Evolutionary conservation across 1,140 invertebrate genomes (phyloP).

Genomic region (Drosophila chauvacae): DNA sequence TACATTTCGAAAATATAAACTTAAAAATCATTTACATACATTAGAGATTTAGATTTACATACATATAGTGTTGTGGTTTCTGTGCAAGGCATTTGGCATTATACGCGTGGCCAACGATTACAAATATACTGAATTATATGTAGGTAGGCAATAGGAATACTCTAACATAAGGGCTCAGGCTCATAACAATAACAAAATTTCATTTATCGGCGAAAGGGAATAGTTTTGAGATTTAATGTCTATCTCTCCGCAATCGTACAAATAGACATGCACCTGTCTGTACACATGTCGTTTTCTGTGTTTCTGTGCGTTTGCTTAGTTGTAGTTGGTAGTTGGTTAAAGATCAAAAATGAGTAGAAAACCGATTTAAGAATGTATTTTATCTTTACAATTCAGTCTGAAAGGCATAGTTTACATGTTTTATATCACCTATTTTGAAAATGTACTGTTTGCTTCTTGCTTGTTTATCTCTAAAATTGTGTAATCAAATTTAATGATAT

Average conservation of each 20-base stretch:
- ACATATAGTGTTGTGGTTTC: slow-evolving; percentile 38
- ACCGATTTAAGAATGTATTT: slow-evolving; percentile 79
- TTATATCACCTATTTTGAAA: slow-evolving; percentile 82
- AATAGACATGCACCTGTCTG: slow-evolving; percentile 29
- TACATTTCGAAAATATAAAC: slow-evolving; percentile 45
- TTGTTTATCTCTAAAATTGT: slow-evolving; percentile 64
- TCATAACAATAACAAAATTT: slow-evolving; percentile 59
- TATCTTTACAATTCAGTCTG: slow-evolving; percentile 83
- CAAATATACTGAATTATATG: slow-evolving; percentile 48
- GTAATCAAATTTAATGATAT: slow-evolving; percentile 68
- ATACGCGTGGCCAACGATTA: slow-evolving; percentile 40
- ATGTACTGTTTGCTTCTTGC: slow-evolving; percentile 61
- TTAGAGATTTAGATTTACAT: slow-evolving; percentile 18
- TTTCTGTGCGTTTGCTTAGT: slow-evolving; percentile 66
- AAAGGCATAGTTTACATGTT: slow-evolving; percentile 83
- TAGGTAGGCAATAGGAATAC: slow-evolving; percentile 55
- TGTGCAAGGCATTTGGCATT: slow-evolving; percentile 23
- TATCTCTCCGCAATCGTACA: slow-evolving; percentile 30
- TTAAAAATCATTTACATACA: slow-evolving; percentile 43
- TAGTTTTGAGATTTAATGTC: slow-evolving; percentile 32
- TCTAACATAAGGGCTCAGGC: slow-evolving; percentile 30
- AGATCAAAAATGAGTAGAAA: slow-evolving; percentile 74
- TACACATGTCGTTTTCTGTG: slow-evolving; percentile 51
- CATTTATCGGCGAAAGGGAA: slow-evolving; percentile 37
- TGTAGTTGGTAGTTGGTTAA: slow-evolving; percentile 54